phyloP scores from a whole-genome alignment of 1,140 invertebrate species.

The Andricus grossulariae region DNA sequence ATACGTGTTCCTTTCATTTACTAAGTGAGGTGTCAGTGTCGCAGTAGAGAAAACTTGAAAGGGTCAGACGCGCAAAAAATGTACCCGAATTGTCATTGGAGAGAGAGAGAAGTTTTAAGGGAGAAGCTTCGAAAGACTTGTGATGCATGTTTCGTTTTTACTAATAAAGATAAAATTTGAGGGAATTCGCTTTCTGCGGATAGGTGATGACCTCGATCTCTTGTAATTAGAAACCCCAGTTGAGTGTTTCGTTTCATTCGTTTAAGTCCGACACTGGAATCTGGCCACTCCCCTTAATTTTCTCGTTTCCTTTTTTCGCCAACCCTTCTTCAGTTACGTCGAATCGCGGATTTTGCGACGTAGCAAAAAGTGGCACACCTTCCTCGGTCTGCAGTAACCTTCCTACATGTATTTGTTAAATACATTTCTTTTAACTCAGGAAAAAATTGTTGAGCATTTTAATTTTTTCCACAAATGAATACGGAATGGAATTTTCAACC shows the following conservation, averaged over 20 bases:
- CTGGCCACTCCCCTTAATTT: neutral
- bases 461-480: no score
- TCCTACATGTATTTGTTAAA: no score
- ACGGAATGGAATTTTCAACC: no score
- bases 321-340: neutral
- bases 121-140: neutral
- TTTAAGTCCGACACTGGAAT: neutral
- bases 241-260: neutral
- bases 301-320: neutral
- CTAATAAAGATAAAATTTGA: neutral
- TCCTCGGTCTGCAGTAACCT: neutral
- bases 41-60: no score
- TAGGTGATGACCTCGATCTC: neutral
- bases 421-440: no score
- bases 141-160: neutral
- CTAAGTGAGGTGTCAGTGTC: no score
- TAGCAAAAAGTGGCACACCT: neutral
- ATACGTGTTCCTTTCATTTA: no score
- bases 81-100: no score
- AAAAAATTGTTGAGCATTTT: no score
- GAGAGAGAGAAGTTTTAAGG: no score
- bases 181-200: neutral
- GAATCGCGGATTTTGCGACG: neutral
- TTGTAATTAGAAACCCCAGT: neutral
- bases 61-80: no score